Base-by-base conservation (phyloP, 2,113 vertebrate genomes). In the Tiliqua scincoides region DNA sequence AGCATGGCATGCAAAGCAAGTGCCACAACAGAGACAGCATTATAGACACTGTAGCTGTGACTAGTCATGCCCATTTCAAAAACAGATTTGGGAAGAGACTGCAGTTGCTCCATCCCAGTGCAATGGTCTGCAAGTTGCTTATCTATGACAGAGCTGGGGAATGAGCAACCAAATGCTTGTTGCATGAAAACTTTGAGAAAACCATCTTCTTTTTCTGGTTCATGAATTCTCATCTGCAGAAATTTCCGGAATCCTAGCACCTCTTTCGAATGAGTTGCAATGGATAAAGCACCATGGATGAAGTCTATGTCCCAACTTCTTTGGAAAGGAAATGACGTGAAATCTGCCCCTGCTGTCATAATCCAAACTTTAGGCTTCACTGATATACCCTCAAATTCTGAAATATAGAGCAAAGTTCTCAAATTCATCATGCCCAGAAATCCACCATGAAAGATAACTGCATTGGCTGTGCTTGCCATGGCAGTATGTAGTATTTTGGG, bases 311-410 rank as follows among this genome's bases (percentile, higher is more conserved):
- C 40, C 37, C 37, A 73, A 2, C 1, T 48, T 2, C 21, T 62
- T 72, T 57, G 76, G 25, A 86, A 62, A 3, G 68, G 18, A 63
- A 73, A 6, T 17, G 76, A 72, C 35, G 57, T 70, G 30, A 86
- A 72, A 27, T 86, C 84, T 67, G 79, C 63, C 23, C 79, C 67
- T 11, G 84, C 76, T 71, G 68, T 86, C 84, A 79, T 52, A 35
- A 86, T 52, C 84, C 76, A 86, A 27, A 86, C 67, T 27, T 79
- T 79, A 15, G 32, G 20, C 18, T 40, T 48, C 30, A n/a, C 7
- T 12, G 71, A 1, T 48, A 63, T 20, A 43, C 43, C 57, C 17
- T 48, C 21, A 62, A 18, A 25, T 63, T 74, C 27, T 23, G 57
- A n/a, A 15, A 20, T 0, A 15, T 27, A 5, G 8, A 77, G n/a